Base-by-base conservation (phyloP, 1,140 invertebrate species). In the Hycleus phaleratus region DNA sequence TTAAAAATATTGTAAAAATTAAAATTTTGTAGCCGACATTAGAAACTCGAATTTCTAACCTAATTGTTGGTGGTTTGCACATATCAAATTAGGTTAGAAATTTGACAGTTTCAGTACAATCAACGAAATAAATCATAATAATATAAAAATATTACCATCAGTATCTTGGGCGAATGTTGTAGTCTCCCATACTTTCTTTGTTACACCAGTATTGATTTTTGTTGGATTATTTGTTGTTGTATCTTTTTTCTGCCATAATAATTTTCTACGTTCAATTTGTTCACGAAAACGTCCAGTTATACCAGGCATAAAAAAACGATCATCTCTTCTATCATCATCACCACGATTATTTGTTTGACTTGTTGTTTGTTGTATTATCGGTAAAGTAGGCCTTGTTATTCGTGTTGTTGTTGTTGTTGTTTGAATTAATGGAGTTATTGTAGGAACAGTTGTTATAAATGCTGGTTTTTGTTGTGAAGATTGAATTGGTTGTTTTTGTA, bases 81-180 rank as follows among this genome's bases (percentile, higher is more conserved):
- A 18, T 18, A 1, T 18, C 18, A 18, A 18, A 18, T 18, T 18
- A 18, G 18, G 18, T 18, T 18, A 18, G 1, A 18, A 18, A 18
- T 18, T 18, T 18, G 18, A 18, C 18, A 18, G 24, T 25, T 25
- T 24, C 46, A 51, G 42, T 38, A 45, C 38, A 9, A 39, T 9
- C 3, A 7, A 52, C 9, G 9, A 38, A 55, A 53, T 1, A 32
- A 32, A 5, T 39, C 53, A 25, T 7, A 26, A 59, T 38, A n/a
- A 60, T 18, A 18, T 18, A 18, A 18, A 18, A 18, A 18, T 18
- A 18, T 63, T 78, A 42, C 91, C 92, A 76, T 95, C 93, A 38
- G 86, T 81, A 76, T 95, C 93, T 68, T 92, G 85, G 0, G 88
- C 84, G 73, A 96, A 94, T 26, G 85, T 86, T 0, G 90, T 85